phyloP scores from a whole-genome alignment of 2,113 vertebrate species.

The Brevimyrus niger region DNA sequence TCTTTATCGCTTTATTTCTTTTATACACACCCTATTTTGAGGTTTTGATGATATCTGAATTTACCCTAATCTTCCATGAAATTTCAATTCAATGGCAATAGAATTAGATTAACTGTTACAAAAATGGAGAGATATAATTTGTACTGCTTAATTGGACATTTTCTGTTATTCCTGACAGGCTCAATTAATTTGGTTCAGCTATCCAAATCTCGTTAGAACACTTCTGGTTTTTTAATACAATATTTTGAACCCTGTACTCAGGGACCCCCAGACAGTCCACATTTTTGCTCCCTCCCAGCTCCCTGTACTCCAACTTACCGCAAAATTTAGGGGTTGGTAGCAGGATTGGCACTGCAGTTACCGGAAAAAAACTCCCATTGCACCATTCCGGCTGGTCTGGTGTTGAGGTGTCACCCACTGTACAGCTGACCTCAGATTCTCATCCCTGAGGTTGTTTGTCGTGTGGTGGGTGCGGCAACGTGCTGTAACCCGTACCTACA shows the following conservation, averaged over 20 bases:
- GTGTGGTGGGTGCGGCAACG: too few relatives aligned
- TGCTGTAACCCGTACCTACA: too few relatives aligned
- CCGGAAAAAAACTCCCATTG: too few relatives aligned
- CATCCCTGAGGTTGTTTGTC: too few relatives aligned
- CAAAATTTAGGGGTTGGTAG: too few relatives aligned
- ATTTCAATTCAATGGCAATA: background rate
- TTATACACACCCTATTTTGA: background rate
- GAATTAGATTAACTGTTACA: background rate
- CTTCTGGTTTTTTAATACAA: background rate
- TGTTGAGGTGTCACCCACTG: too few relatives aligned
- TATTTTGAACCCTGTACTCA: background rate
- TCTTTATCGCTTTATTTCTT: background rate
- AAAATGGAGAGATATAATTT: conserved; percentile 12
- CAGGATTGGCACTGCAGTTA: too few relatives aligned
- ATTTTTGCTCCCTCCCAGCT: background rate
- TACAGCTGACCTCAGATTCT: too few relatives aligned
- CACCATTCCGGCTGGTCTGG: too few relatives aligned
- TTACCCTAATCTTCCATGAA: background rate
- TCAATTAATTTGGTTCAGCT: background rate
- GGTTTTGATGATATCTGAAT: background rate
- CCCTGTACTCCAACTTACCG: too few relatives aligned
- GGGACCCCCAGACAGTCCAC: background rate
- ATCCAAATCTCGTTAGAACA: background rate
- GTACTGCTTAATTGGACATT: conserved; percentile 9
- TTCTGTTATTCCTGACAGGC: conserved; percentile 3